These are phyloP conservation scores for Cataglyphis altisquamis DNA, from an alignment of 2,888 invertebrate species.

Conservation along the genomic window DNA sequence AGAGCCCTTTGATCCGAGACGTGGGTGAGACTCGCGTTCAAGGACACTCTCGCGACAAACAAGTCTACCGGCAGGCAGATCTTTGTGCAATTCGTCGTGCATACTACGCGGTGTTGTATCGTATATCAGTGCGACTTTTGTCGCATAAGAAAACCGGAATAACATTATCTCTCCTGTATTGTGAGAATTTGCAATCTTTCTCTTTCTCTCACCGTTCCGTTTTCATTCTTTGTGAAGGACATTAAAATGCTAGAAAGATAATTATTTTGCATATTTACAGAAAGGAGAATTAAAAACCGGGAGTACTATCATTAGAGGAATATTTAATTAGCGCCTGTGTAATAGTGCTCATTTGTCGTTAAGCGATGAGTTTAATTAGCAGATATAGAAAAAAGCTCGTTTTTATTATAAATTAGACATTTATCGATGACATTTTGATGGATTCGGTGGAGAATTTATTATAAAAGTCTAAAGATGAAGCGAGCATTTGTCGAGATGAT, in stretches of 20 bases:
- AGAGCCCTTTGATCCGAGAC: neutral
- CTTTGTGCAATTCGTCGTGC: neutral
- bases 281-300: no score
- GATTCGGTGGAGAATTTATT: neutral
- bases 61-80: conserved; percentile 1
- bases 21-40: conserved; percentile 20
- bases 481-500: neutral
- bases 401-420: neutral
- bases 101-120: neutral
- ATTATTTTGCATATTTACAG: conserved; percentile 18
- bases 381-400: neutral
- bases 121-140: conserved; percentile 18
- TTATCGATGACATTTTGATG: neutral
- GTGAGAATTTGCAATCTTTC: conserved; percentile 6
- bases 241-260: conserved; percentile 31
- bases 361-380: conserved; percentile 1
- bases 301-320: conserved; percentile 4
- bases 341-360: neutral
- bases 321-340: conserved; percentile 23
- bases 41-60: conserved; percentile 21
- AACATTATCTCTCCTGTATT: conserved; percentile 1
- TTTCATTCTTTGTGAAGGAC: neutral
- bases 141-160: neutral
- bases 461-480: neutral
- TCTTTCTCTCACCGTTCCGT: neutral